A percentile compares a stretch with the other conserved stretches of the same genome.
These are phyloP conservation scores for Kryphioiulus occultus DNA, from an alignment of 2,888 invertebrate species.

Conservation along the genomic window DNA sequence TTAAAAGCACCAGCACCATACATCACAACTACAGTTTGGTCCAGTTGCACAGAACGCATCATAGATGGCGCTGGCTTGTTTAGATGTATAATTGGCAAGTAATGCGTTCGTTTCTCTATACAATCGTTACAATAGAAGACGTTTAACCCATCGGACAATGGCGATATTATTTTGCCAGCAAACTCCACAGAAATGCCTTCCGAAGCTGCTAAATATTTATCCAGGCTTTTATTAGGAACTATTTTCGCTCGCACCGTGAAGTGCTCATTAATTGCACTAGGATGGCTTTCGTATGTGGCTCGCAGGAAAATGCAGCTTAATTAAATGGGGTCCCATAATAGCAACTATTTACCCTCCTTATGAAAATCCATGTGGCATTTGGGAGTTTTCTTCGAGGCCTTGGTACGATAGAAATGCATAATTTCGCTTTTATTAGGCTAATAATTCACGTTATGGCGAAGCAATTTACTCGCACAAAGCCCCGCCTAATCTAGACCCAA, in stretches of 20 bases:
- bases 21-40: too few species aligned
- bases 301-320: constrained; percentile 4
- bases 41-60: too few species aligned
- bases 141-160: too few species aligned
- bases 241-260: constrained; percentile 18
- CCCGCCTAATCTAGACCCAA: not conserved
- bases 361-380: constrained; percentile 3
- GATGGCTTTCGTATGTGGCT: not conserved
- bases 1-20: too few species aligned
- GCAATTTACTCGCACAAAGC: not conserved
- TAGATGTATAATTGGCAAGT: too few species aligned
- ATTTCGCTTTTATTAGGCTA: constrained; percentile 22
- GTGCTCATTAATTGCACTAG: constrained; percentile 12
- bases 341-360: constrained; percentile 28
- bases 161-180: not conserved
- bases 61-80: too few species aligned
- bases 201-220: not conserved
- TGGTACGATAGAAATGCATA: not conserved
- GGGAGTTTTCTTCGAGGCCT: constrained; percentile 14
- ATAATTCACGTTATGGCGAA: constrained; percentile 6
- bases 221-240: constrained; percentile 10
- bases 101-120: too few species aligned
- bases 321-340: constrained; percentile 25
- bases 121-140: too few species aligned
- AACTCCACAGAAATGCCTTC: not conserved